Conservation (phyloP, 2,113 vertebrate genomes). For the Candoia aspera region DNA sequence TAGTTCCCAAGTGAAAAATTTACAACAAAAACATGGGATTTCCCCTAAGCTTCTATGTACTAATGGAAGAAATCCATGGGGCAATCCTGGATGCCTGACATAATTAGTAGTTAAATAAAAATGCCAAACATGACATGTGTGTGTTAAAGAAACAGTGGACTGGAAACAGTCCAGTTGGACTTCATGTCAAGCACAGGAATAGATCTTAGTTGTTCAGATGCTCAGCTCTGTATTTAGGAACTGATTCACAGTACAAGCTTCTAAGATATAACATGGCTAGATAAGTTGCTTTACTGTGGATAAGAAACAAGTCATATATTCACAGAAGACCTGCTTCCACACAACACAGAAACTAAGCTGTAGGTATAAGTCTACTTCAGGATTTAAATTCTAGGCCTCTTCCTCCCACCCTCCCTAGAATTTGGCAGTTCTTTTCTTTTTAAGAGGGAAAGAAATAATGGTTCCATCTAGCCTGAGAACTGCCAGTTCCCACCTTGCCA, state of each 20-base stretch:
- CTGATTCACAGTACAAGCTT: background rate
- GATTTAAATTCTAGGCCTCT: background rate
- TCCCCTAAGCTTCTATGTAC: background rate
- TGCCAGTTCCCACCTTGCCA: background rate
- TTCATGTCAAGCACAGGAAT: background rate
- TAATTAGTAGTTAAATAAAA: background rate
- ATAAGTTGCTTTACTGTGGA: background rate
- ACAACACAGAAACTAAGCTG: background rate
- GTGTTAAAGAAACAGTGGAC: background rate
- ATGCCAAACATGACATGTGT: too few relatives aligned
- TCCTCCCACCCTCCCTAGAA: background rate
- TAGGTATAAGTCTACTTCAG: background rate
- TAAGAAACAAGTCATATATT: background rate
- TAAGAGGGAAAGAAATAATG: background rate
- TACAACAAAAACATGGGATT: conserved; percentile 11
- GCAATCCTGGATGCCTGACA: background rate
- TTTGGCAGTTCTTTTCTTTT: background rate
- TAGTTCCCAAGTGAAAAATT: background rate
- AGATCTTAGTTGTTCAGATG: background rate
- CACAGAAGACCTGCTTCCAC: background rate
- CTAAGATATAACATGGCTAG: background rate
- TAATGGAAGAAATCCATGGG: background rate
- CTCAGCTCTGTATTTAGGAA: background rate
- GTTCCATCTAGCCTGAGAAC: background rate
- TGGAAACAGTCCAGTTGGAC: background rate